Base-by-base conservation (phyloP, 2,113 vertebrate species). In the Capricornis sumatraensis region DNA sequence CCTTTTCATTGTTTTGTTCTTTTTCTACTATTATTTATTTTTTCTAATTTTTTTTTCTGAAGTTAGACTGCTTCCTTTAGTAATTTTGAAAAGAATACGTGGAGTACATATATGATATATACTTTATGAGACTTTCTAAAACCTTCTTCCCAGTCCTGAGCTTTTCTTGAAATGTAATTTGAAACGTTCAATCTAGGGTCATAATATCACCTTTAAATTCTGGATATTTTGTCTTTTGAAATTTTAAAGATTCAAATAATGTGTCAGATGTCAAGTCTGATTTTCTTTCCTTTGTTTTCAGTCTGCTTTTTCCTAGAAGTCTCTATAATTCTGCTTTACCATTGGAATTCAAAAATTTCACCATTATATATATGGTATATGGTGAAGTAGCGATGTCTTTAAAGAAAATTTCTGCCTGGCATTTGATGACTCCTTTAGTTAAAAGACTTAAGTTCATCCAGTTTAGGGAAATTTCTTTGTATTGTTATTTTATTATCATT, bases 21-120 rank as follows among this genome's bases (percentile, higher is more conserved):
- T 96, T 94, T 94, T 85, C 28, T 94, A 60, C n/a, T 94, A 52
- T 11, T 96, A 78, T 11, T 82, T 45, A 23, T 82, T 78, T 88
- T 52, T 83, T 25, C 33, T 78, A 30, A 40, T 14, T 89, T 52
- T 8, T 86, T 86, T 81, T 84, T 64, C 55, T 89, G 36, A 76
- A 55, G 6, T 58, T 94, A 60, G 30, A 60, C 30, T 82, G 47
- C 15, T 83, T 95, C 52, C 83, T 89, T 87, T 15, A 45, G 23
- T 71, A 87, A 76, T 95, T 89, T 83, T 85, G 23, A 45, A 78
- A 85, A 84, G 40, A 95, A 84, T 89, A 27, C 2, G 0, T 67
- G 45, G 57, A 82, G 4, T 89, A 90, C 5, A 25, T 95, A 76
- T 15, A 90, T 50, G 16, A 5, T 45, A 78, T 58, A 93, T 25